Evolutionary conservation across 2,797 vertebrate genomes (phyloP).

Genomic region (Labeo calbasu): DNA sequence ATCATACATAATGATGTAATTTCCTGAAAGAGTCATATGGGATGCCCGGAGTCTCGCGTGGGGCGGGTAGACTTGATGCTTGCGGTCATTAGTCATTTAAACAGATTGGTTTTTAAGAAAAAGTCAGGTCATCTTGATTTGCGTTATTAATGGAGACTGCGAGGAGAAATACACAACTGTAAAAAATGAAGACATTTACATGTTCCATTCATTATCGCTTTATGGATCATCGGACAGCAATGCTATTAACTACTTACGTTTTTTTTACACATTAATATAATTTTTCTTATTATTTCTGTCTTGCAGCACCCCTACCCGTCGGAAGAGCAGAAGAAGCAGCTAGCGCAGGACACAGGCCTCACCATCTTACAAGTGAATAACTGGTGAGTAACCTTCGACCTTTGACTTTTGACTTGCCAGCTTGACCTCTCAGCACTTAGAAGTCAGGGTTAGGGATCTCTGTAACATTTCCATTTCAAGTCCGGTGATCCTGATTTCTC

Average conservation of each 20-base stretch:
- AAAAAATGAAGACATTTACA: conserved; percentile 32
- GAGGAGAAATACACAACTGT: neutral
- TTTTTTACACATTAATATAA: neutral
- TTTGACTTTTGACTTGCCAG: conserved; percentile 33
- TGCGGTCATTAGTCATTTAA: conserved; percentile 25
- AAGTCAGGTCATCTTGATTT: conserved; percentile 11
- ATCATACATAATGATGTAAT: conserved; percentile 30
- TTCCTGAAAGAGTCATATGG: conserved; percentile 41
- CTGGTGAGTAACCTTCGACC: conserved; percentile 81
- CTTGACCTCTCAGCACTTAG: conserved; percentile 29
- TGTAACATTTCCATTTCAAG: conserved; percentile 38
- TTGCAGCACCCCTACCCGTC: conserved; percentile 95
- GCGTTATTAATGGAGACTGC: conserved; percentile 3
- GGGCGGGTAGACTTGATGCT: neutral
- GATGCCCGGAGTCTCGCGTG: neutral
- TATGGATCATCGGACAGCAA: conserved; percentile 7
- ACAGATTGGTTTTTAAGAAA: conserved; percentile 7
- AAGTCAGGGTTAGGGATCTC: conserved; percentile 24
- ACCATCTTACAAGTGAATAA: conserved; percentile 99
- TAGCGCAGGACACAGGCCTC: conserved; percentile 96
- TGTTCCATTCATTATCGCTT: conserved; percentile 11
- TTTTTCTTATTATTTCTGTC: conserved; percentile 64
- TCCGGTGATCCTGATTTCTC: conserved; percentile 26
- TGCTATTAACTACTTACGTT: conserved; percentile 13
- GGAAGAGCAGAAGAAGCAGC: conserved; percentile 98